Conservation (phyloP, 2,113 vertebrate species). For the Myocastor coypus region DNA sequence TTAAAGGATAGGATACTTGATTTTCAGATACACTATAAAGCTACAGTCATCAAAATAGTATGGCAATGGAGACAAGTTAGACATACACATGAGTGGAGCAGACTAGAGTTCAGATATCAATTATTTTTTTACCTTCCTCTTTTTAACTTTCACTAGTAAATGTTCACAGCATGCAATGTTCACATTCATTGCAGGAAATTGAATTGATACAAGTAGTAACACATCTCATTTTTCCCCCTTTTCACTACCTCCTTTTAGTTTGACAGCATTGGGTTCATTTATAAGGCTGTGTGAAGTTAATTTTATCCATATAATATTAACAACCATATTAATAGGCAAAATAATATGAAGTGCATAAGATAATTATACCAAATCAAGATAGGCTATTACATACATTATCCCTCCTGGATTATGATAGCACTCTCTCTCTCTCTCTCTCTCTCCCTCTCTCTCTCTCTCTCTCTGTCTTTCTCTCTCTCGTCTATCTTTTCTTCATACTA, state of each 20-base stretch:
- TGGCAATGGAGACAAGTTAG: neutral
- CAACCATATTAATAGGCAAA: neutral
- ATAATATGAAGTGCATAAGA: neutral
- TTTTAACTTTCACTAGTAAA: neutral
- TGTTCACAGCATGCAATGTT: neutral
- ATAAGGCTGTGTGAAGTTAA: neutral
- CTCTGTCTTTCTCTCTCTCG: neutral
- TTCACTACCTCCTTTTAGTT: neutral
- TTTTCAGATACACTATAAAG: constrained; percentile 31
- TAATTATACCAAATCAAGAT: neutral
- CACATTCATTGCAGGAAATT: neutral
- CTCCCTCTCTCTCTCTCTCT: too few species aligned
- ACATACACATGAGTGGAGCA: neutral
- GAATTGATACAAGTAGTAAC: neutral
- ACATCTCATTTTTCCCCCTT: neutral
- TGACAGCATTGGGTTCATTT: neutral
- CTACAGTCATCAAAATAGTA: neutral
- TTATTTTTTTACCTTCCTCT: neutral
- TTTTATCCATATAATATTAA: neutral
- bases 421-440: neutral
- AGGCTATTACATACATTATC: neutral
- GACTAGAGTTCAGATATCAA: neutral
- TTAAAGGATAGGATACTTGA: neutral
- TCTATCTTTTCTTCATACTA: neutral
- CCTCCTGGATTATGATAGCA: neutral